Percentiles rank a stretch among this genome's conserved stretches.
Evolutionary conservation across 1,140 invertebrate species (phyloP).

Genomic region (Triops cancriformis): DNA sequence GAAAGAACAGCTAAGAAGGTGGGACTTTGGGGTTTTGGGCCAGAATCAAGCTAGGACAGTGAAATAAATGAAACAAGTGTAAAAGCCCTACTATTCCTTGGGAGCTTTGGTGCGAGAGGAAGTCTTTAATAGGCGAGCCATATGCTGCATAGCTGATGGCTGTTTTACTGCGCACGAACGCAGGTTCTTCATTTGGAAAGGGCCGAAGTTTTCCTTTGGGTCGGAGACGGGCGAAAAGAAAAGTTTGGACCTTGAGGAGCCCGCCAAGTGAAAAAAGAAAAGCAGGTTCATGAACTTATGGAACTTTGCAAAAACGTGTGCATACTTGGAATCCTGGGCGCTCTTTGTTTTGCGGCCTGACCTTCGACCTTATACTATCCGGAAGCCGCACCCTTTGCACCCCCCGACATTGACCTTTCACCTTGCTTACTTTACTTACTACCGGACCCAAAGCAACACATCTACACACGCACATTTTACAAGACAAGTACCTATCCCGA

Average conservation of each 20-base stretch:
- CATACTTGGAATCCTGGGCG: neutral
- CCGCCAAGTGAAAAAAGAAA: neutral
- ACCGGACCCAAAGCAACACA: neutral
- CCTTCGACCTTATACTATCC: conserved; percentile 9
- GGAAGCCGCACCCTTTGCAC: neutral
- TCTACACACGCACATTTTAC: too few species aligned
- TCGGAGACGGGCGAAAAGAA: neutral
- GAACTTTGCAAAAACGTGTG: neutral
- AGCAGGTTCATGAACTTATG: conserved; percentile 2
- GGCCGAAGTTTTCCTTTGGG: too few species aligned
- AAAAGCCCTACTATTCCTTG: too few species aligned
- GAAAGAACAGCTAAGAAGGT: too few species aligned
- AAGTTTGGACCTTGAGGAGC: too few species aligned
- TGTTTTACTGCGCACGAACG: neutral
- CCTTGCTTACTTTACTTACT: neutral
- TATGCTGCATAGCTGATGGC: conserved; percentile 8
- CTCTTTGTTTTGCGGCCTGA: conserved; percentile 10
- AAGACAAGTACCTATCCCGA: too few species aligned
- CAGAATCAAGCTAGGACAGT: too few species aligned
- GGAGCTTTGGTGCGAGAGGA: neutral
- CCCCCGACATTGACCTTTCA: neutral
- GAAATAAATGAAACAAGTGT: too few species aligned
- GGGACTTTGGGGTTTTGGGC: too few species aligned
- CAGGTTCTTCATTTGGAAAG: neutral
- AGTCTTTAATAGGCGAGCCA: conserved; percentile 8